These are phyloP conservation scores for Clarias macrocephalus DNA, from an alignment of 2,113 vertebrate genomes.

Conservation along the genomic window DNA sequence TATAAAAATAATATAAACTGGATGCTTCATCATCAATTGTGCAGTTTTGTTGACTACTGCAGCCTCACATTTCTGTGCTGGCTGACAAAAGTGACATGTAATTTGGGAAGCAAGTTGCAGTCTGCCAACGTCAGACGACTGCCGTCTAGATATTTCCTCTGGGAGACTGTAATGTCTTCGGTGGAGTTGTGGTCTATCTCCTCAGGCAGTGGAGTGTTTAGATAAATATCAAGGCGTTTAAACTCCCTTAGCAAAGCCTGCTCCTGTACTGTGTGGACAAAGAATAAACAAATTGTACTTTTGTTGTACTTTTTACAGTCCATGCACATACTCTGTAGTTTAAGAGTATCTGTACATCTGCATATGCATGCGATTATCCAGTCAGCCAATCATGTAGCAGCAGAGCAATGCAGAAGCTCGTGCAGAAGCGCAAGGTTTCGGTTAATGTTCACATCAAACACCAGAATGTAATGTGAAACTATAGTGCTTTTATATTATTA, in stretches of 20 bases:
- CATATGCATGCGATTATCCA: no score
- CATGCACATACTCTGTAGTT: no score
- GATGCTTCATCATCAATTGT: not conserved
- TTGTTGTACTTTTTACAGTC: not conserved
- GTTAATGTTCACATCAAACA: not conserved
- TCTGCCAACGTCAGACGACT: slow-evolving; percentile 87
- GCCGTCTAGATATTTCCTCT: slow-evolving; percentile 87
- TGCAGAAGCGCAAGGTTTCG: not conserved
- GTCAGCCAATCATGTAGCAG: no score
- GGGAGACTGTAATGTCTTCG: slow-evolving; percentile 77
- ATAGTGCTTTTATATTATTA: not conserved
- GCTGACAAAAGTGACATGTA: slow-evolving; percentile 82
- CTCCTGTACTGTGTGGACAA: slow-evolving; percentile 77
- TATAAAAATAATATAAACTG: not conserved
- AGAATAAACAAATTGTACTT: slow-evolving; percentile 14
- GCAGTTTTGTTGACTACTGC: not conserved
- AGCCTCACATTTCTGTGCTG: not conserved
- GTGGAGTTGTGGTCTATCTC: slow-evolving; percentile 84
- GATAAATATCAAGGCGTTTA: slow-evolving; percentile 82
- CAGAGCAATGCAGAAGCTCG: not conserved
- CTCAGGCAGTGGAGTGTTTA: slow-evolving; percentile 83
- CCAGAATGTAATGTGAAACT: not conserved
- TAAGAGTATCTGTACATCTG: no score
- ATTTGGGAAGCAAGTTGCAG: slow-evolving; percentile 91
- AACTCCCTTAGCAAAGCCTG: slow-evolving; percentile 88